Base-by-base conservation (phyloP, 2,888 invertebrate genomes). In the Epicampocera succincta region DNA sequence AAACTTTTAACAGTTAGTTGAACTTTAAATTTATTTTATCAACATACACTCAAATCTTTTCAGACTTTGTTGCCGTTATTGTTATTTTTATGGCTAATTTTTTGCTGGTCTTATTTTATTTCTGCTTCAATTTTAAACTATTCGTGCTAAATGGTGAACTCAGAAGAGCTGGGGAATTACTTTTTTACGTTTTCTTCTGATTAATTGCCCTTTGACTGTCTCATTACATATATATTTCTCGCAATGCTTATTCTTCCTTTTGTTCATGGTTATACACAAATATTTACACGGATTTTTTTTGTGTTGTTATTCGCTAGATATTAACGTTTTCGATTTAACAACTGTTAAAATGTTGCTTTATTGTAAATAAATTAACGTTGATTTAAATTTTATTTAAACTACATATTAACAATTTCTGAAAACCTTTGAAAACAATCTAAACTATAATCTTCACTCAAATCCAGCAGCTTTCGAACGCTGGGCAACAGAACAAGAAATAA, bases 201-300 rank as follows among this genome's bases (percentile, higher is more conserved):
- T 75, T 78, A 82, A 78, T 75, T 82, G 82, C 78, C 82, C 78
- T 82, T 82, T 82, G 54, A 61, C 60, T 78, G 78, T 58, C 71
- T 78, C 52, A 42, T 78, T 82, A 71, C 74, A 82, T 78, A 74
- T 74, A 78, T 78, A 71, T 82, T 71, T 66, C 69, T 61, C 71
- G 33, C 54, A 82, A 56, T 82, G 82, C 71, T 78, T 75, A 66
- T 66, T 74, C 78, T 78, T 78, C 71, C 71, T 82, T 19, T 74
- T 78, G 82, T 82, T 82, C 82, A 82, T 82, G 82, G 74, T 78
- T 82, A 82, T 75, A 82, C 81, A 82, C 82, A 82, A 19, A 42
- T 82, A 78, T 74, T 66, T 74, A 82, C 74, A 78, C 71, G 40
- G 69, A 77, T 15, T 33, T 65, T 65, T 74, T 73, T 69, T 73